Evolutionary conservation across 2,888 invertebrate species (phyloP), one percentile per base, ranked within the genome.

Genomic region (Melanargia galathea): DNA sequence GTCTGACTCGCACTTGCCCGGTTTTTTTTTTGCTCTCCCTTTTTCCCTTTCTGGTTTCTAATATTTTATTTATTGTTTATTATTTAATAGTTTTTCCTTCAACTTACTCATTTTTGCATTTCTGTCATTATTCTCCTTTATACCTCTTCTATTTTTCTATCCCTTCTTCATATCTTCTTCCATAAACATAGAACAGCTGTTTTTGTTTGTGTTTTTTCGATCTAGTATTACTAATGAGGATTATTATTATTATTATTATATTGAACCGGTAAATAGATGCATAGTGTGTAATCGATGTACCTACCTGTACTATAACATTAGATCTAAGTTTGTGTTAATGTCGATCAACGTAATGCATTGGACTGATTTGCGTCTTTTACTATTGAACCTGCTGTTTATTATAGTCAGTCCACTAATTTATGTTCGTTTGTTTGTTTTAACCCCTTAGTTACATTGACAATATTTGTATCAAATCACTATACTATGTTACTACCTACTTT

Each of bases 261-360:
- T n/a, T n/a, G 51, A 30, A 11, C 51, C 51, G 51, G 30, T 51
- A 38, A 13, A 54, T 22, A 54, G 38, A 20, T 22, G 54, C 20
- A 35, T 35, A 54, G 54, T 38, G 54, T 35, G 35, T 54, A 54
- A n/a, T 49, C 13, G 22, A 62, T 61, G 61, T 49, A 26, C 8
- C 26, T 49, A 49, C 30, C 26, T 38, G n/a, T n/a, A n/a, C 26
- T 51, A 51, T 64, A 58, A 64, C 57, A 10, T 61, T 62, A 62
- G 54, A 43, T 45, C 30, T 64, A 60, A 65, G 65, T 43, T 52
- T 58, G 65, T 57, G 43, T 43, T 16, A 48, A 62, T 54, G 45
- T 57, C 16, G 22, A 55, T 16, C 16, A 24, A 22, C 5, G 8
- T 55, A 40, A 35, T n/a, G 52, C 20, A 52, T 52, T 52, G 52